Conservation (phyloP, 1,140 invertebrate species). For the Ditylenchus dipsaci region DNA sequence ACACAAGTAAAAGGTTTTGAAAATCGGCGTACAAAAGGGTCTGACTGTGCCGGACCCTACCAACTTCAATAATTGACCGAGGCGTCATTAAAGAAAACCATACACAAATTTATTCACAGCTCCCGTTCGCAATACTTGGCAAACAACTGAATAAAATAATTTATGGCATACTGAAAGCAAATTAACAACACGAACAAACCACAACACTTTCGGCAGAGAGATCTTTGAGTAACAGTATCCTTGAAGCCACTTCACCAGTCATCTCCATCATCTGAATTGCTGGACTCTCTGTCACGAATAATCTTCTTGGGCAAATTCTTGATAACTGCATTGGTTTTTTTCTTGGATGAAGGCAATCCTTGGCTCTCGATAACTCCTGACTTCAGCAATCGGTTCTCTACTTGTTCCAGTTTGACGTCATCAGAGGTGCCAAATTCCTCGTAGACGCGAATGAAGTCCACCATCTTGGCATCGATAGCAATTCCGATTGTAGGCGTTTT, state of each 20-base stretch:
- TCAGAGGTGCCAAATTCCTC: slow-evolving; percentile 3
- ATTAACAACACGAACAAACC: too few relatives aligned
- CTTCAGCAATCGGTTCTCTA: slow-evolving; percentile 1
- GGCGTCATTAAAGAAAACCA: too few relatives aligned
- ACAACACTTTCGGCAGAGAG: too few relatives aligned
- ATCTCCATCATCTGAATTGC: background rate
- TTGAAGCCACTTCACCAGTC: background rate
- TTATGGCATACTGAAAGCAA: too few relatives aligned
- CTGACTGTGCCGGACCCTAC: too few relatives aligned
- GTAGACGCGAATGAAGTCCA: slow-evolving; percentile 20
- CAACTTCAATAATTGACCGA: too few relatives aligned
- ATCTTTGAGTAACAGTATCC: too few relatives aligned
- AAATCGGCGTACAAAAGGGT: too few relatives aligned
- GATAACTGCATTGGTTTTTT: background rate
- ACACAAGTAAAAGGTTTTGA: too few relatives aligned
- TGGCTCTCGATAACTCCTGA: slow-evolving; percentile 4
- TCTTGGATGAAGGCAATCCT: background rate
- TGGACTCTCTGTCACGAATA: background rate
- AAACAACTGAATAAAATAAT: too few relatives aligned
- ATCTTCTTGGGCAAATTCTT: background rate
- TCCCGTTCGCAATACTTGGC: too few relatives aligned
- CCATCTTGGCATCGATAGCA: slow-evolving; percentile 16
- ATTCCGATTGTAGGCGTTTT: slow-evolving; percentile 14
- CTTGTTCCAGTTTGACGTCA: background rate
- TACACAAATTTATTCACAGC: too few relatives aligned